Base-by-base conservation (phyloP, 2,888 invertebrate species). In the Rhagium mordax region DNA sequence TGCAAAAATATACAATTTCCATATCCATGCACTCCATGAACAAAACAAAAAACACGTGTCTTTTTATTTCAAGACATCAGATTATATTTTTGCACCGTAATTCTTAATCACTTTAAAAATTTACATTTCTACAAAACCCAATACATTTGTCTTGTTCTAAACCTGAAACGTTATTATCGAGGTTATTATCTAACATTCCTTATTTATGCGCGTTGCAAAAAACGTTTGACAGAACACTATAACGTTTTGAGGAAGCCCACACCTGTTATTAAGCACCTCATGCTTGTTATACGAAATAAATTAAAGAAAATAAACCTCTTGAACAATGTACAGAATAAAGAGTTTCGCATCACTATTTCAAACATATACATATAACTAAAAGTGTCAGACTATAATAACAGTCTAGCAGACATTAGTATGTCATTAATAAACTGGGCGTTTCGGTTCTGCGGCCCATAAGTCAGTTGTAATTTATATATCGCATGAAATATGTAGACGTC, bases 401-500 rank as follows among this genome's bases (percentile, higher is more conserved):
- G 77, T 77, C 75, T 75, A 73, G 70, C 71, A 67, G 76, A 72
- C 79, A 81, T 79, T 81, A 81, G 79, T 77, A 79, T 77, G 76
- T 81, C 81, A 81, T 81, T 81, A 81, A 79, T 81, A 78, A 78
- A 77, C 76, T 71, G 75, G 71, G 76, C 76, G 76, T 74, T 77
- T 60, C 76, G 71, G 76, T 74, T 72, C 74, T 70, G 68, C 74
- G 76, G 74, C 73, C 77, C 76, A 73, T 76, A 74, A 77, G 77
- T 76, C 76, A 74, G 75, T 71, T 76, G 75, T 74, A 78, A 78
- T 81, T 81, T 79, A 81, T 81, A 77, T 76, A 77, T 78, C 69
- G 78, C 70, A 68, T 74, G 78, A 77, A 73, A 77, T 79, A 77
- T 77, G 79, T 77, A 74, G 76, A 79, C 66, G 75, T 78, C 79